phyloP scores from a whole-genome alignment of 1,140 invertebrate genomes.

The Lanistes nyassanus region DNA sequence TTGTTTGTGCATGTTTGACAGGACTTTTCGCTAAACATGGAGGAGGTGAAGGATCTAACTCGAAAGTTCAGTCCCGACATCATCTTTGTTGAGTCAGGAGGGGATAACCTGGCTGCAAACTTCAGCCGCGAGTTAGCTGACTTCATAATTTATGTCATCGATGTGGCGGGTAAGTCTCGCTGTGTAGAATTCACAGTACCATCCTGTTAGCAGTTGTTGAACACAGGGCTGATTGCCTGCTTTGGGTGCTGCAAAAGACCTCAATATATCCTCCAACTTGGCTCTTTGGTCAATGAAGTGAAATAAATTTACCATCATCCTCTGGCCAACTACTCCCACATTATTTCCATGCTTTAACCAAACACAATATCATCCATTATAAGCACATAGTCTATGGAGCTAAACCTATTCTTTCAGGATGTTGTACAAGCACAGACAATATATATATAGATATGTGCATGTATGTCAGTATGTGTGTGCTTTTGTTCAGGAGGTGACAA shows the following conservation, averaged over 20 bases:
- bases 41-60: conserved; percentile 64
- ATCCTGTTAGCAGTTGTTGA: background rate
- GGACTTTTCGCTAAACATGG: conserved; percentile 66
- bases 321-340: no score
- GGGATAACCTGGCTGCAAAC: conserved; percentile 66
- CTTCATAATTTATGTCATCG: conserved; percentile 67
- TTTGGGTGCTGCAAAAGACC: no score
- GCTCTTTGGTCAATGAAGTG: no score
- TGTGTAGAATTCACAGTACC: background rate
- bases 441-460: background rate
- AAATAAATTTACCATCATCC: no score
- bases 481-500: conserved; percentile 61
- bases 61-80: conserved; percentile 60
- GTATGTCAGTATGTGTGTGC: conserved; percentile 14
- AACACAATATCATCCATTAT: no score
- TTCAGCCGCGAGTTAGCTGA: conserved; percentile 66
- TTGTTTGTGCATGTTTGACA: no score
- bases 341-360: no score
- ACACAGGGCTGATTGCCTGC: no score
- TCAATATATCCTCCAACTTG: no score
- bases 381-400: no score
- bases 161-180: conserved; percentile 56
- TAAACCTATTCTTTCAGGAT: no score
- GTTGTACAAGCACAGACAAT: no score
- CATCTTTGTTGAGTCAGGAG: conserved; percentile 65